A percentile compares a stretch with the other conserved stretches of the same genome.
Conservation (phyloP, 2,888 invertebrate species). For the Monopis laevigella region DNA sequence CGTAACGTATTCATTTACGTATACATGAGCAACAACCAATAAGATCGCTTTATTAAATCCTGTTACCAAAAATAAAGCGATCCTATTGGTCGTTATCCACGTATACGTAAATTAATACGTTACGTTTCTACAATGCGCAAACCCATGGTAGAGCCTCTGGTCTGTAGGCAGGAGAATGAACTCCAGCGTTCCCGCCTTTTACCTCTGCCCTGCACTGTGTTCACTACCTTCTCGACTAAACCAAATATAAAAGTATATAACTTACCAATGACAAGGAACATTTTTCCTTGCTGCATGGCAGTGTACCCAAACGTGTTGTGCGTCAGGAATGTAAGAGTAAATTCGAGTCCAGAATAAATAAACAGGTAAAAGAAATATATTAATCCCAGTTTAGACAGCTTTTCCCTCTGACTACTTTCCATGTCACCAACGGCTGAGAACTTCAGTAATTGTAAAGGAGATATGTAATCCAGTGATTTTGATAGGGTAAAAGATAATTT, state of each 20-base stretch:
- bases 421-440: conserved; percentile 77
- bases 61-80: too few relatives aligned
- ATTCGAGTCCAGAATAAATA: conserved; percentile 95
- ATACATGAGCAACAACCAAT: too few relatives aligned
- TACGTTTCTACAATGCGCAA: too few relatives aligned
- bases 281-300: conserved; percentile 97
- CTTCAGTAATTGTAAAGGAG: conserved; percentile 53
- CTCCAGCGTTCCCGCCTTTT: too few relatives aligned
- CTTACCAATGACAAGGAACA: conserved; percentile 93
- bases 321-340: conserved; percentile 95
- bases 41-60: too few relatives aligned
- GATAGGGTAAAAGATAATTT: conserved; percentile 72
- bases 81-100: too few relatives aligned
- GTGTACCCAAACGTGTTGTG: conserved; percentile 91
- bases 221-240: background rate
- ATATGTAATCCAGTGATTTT: conserved; percentile 66
- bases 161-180: too few relatives aligned
- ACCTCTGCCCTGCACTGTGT: too few relatives aligned
- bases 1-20: too few relatives aligned
- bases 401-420: conserved; percentile 67
- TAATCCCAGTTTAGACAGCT: conserved; percentile 74
- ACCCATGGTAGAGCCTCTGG: too few relatives aligned
- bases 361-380: conserved; percentile 93
- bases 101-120: too few relatives aligned
- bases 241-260: conserved; percentile 14